Evolutionary conservation across 2,797 vertebrate species (phyloP).

Genomic region (Eupleurogrammus muticus): DNA sequence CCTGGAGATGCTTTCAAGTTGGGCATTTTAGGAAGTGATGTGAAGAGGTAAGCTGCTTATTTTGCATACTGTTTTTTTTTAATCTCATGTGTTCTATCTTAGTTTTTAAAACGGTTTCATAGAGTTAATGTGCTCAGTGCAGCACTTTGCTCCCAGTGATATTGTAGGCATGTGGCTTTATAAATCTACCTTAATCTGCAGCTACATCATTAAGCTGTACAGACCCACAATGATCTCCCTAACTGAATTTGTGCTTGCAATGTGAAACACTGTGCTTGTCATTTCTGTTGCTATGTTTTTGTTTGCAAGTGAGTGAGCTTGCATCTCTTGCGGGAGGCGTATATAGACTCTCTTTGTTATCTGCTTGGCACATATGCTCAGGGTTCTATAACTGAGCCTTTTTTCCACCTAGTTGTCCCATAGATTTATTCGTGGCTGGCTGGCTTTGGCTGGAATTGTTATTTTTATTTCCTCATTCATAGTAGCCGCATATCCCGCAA

Average conservation of each 20-base stretch:
- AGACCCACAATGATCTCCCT: conserved; percentile 11
- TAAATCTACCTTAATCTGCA: conserved; percentile 26
- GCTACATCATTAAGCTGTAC: conserved; percentile 22
- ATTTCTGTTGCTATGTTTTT: conserved; percentile 30
- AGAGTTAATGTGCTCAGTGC: not conserved
- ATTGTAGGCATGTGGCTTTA: conserved; percentile 1
- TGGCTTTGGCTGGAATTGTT: conserved; percentile 5
- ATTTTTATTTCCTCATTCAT: not conserved
- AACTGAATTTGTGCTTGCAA: conserved; percentile 15
- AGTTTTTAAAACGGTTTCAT: not conserved
- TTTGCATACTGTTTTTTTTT: not conserved
- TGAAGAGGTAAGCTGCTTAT: conserved; percentile 68
- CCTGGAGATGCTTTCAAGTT: conserved; percentile 67
- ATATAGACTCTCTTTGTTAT: conserved; percentile 43
- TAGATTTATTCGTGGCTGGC: conserved; percentile 15
- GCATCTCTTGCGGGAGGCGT: conserved; percentile 25
- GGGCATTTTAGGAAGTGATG: conserved; percentile 61
- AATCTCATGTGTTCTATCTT: not conserved
- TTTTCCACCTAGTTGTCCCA: not conserved
- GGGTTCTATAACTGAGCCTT: not conserved
- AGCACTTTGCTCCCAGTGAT: not conserved
- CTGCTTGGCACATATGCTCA: not conserved
- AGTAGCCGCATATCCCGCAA: not conserved
- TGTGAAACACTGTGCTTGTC: conserved; percentile 18
- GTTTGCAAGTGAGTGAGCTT: conserved; percentile 5